A percentile compares a stretch with the other conserved stretches of the same genome.
Conservation (phyloP, 2,888 invertebrate species). For the Drosophila suboccidentalis region DNA sequence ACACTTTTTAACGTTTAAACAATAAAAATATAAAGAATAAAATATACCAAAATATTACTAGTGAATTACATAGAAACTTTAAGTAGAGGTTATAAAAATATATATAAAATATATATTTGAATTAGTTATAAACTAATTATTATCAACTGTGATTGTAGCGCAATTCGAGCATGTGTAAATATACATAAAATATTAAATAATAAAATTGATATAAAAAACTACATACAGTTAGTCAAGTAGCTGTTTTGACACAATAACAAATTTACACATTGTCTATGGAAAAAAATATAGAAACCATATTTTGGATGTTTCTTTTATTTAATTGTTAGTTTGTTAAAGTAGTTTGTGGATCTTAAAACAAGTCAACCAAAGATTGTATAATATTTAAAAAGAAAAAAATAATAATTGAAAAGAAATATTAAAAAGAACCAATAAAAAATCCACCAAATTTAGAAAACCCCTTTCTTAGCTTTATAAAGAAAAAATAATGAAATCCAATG, state of each 20-base stretch:
- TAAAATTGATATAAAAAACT: background rate
- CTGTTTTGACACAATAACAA: background rate
- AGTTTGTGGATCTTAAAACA: too few species aligned
- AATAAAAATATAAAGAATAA: background rate
- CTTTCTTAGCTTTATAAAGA: too few species aligned
- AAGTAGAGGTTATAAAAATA: background rate
- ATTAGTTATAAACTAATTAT: conserved; percentile 2
- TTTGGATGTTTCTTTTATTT: background rate
- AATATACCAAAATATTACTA: conserved; percentile 8
- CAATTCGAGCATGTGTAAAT: conserved; percentile 65
- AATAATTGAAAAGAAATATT: too few species aligned
- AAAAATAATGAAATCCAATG: too few species aligned
- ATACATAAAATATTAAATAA: conserved; percentile 7
- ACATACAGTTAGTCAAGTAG: background rate
- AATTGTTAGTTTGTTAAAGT: background rate
- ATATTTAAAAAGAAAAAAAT: too few species aligned
- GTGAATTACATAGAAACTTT: conserved; percentile 15
- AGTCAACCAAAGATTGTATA: too few species aligned
- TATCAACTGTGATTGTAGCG: conserved; percentile 59
- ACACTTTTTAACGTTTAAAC: conserved; percentile 22
- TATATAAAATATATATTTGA: conserved; percentile 14
- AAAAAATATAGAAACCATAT: background rate
- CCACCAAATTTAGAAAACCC: too few species aligned
- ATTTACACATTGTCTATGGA: background rate
- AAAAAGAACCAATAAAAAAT: too few species aligned